phyloP scores from a whole-genome alignment of 2,113 vertebrate species.

The Aythya baeri region DNA sequence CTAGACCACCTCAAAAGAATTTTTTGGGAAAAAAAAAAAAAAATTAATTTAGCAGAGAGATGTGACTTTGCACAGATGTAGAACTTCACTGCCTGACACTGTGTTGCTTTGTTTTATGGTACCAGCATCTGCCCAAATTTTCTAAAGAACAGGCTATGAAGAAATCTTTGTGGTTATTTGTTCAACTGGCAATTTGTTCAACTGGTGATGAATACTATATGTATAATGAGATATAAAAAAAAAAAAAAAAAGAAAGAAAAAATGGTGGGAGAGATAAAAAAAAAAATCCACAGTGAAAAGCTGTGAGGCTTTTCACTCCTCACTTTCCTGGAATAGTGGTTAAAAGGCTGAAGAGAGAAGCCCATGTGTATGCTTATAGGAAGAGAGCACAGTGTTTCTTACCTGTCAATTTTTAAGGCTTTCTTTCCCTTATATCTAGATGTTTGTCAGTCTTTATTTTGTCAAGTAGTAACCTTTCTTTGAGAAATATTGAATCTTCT shows the following conservation, averaged over 20 bases:
- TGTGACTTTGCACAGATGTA: neutral
- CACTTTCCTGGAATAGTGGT: too few species aligned
- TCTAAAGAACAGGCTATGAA: neutral
- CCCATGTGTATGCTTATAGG: neutral
- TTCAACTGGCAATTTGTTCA: neutral
- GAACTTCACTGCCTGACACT: neutral
- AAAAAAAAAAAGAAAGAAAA: neutral
- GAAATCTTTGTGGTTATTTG: neutral
- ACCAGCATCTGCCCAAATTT: neutral
- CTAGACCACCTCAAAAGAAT: neutral
- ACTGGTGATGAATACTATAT: neutral
- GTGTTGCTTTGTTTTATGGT: neutral
- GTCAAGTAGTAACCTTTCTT: neutral
- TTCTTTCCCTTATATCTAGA: neutral
- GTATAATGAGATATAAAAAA: neutral
- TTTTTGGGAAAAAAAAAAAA: neutral
- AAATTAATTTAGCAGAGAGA: neutral
- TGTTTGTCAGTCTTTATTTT: neutral
- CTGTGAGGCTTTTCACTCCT: too few species aligned
- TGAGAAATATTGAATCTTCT: neutral
- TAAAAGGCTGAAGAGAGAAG: neutral
- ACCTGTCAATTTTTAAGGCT: neutral
- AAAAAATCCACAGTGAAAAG: neutral
- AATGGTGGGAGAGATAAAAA: neutral
- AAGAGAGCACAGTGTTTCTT: neutral